Conservation (phyloP, 2,797 vertebrate species). For the Micrastur ruficollis region DNA sequence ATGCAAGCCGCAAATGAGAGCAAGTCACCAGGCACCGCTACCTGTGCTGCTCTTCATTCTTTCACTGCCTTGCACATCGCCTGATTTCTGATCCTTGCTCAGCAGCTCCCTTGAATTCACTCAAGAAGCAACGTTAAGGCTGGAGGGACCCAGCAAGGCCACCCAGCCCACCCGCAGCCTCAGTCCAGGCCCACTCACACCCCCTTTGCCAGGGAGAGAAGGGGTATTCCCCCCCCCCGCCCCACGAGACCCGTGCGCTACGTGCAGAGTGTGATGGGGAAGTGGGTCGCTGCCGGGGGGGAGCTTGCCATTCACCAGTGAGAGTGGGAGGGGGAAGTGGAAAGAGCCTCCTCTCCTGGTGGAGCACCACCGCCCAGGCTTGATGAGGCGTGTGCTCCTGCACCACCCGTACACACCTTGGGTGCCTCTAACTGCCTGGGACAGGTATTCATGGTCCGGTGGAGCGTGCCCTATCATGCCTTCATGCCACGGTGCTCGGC, state of each 20-base stretch:
- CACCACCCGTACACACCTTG: slow-evolving; percentile 15
- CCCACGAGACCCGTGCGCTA: background rate
- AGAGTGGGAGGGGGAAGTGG: background rate
- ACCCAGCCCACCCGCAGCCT: background rate
- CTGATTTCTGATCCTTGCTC: background rate
- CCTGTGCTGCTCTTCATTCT: background rate
- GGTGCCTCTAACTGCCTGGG: slow-evolving; percentile 35
- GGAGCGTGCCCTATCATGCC: slow-evolving; percentile 38
- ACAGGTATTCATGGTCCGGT: slow-evolving; percentile 54
- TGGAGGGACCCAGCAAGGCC: background rate
- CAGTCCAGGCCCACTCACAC: background rate
- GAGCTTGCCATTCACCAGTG: background rate
- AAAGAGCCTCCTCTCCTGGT: background rate
- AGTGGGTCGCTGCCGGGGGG: background rate
- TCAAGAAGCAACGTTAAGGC: background rate
- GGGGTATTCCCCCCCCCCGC: background rate
- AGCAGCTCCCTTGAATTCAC: background rate
- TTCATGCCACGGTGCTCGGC: slow-evolving; percentile 4
- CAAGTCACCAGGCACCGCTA: background rate
- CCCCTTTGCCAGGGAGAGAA: background rate
- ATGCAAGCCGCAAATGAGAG: background rate
- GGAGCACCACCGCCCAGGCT: slow-evolving; percentile 16
- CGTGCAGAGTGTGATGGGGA: slow-evolving; percentile 3
- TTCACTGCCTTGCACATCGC: background rate
- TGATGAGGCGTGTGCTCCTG: slow-evolving; percentile 25